Evolutionary conservation across 2,797 vertebrate species (phyloP).

Genomic region (Eulemur mongoz): DNA sequence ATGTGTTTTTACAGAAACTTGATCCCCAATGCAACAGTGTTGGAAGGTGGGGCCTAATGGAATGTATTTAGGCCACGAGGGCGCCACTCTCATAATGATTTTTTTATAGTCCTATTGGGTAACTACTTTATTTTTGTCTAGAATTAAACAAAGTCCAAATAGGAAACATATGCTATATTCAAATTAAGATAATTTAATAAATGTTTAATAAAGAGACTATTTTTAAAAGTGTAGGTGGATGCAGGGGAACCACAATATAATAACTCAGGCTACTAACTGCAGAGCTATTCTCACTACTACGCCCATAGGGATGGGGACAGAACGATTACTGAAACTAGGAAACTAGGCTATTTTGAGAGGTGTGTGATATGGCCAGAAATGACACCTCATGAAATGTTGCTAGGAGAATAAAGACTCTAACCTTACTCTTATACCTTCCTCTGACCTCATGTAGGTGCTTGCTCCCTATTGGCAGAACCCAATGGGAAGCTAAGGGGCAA

Average conservation of each 20-base stretch:
- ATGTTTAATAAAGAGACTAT: neutral
- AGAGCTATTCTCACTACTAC: no score
- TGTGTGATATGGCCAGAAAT: neutral
- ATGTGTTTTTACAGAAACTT: neutral
- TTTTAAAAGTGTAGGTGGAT: neutral
- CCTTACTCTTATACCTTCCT: neutral
- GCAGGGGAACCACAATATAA: neutral
- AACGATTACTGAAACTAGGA: neutral
- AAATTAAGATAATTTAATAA: conserved; percentile 1
- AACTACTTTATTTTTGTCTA: neutral
- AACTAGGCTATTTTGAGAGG: neutral
- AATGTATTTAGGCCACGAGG: neutral
- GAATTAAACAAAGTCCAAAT: neutral
- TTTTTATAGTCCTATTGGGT: neutral
- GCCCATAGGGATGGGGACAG: neutral
- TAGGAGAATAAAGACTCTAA: neutral
- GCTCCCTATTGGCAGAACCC: neutral
- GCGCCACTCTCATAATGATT: neutral
- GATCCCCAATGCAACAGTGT: neutral
- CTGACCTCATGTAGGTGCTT: neutral
- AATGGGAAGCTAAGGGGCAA: neutral
- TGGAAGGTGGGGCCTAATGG: neutral
- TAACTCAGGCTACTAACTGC: neutral
- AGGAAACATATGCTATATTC: neutral
- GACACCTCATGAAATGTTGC: accelerated